These are phyloP conservation scores for Drosophila setifemur DNA, from an alignment of 1,140 invertebrate genomes.

Conservation along the genomic window DNA sequence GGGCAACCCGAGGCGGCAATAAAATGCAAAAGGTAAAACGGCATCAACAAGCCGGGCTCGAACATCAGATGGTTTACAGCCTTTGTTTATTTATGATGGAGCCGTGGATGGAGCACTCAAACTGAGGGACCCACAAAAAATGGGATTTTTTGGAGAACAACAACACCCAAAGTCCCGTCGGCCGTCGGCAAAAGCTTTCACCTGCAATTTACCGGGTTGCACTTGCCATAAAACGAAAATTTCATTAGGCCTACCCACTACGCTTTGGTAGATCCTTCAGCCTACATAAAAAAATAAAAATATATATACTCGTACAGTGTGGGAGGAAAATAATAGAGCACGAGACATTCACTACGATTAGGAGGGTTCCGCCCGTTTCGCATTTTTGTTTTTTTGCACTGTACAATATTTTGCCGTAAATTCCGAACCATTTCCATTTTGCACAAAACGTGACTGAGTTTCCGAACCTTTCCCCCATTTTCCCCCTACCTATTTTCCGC, in stretches of 20 bases:
- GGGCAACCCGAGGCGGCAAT: constrained; percentile 12
- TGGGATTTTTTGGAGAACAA: constrained; percentile 17
- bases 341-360: constrained; percentile 37
- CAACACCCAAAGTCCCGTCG: neutral
- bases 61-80: constrained; percentile 43
- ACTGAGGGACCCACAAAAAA: constrained; percentile 37
- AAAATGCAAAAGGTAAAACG: constrained; percentile 6
- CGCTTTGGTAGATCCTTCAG: too few species aligned
- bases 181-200: constrained; percentile 41
- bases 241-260: constrained; percentile 53
- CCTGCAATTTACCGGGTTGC: constrained; percentile 46
- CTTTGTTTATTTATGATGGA: constrained; percentile 50
- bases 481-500: too few species aligned
- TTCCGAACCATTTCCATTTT: constrained; percentile 62
- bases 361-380: constrained; percentile 8
- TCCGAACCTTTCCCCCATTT: neutral
- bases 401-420: constrained; percentile 39
- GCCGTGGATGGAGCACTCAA: constrained; percentile 21
- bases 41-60: constrained; percentile 16
- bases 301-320: neutral
- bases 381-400: constrained; percentile 10
- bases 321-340: constrained; percentile 28
- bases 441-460: constrained; percentile 60
- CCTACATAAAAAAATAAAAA: neutral
- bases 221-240: constrained; percentile 52